These are phyloP conservation scores for Riparia riparia DNA, from an alignment of 2,113 vertebrate genomes.

Conservation along the genomic window DNA sequence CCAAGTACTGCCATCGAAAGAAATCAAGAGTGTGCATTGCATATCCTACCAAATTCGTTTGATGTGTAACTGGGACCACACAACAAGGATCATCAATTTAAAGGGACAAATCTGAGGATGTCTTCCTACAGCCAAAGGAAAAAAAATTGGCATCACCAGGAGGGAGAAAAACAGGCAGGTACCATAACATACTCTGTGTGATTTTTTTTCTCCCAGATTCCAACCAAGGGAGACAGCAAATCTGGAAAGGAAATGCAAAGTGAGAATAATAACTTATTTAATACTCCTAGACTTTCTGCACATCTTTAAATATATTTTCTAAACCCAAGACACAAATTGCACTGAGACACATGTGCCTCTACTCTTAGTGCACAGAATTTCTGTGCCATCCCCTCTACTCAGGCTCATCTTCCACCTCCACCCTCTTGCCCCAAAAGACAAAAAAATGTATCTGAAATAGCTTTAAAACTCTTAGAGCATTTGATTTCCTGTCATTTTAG, in stretches of 20 bases:
- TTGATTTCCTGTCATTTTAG: slow-evolving; percentile 51
- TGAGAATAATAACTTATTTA: slow-evolving; percentile 47
- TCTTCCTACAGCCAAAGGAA: neutral
- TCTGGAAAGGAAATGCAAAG: slow-evolving; percentile 40
- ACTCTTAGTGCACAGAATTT: neutral
- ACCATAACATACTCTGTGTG: neutral
- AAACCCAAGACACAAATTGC: neutral
- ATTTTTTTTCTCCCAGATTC: slow-evolving; percentile 5
- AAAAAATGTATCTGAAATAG: neutral
- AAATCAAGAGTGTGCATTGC: neutral
- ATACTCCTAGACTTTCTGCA: slow-evolving; percentile 35
- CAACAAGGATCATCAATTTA: neutral
- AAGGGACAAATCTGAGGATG: neutral
- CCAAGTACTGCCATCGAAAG: neutral
- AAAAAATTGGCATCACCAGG: neutral
- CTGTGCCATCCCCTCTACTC: neutral
- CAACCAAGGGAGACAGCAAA: neutral
- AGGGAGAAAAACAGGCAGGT: neutral
- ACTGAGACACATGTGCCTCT: neutral
- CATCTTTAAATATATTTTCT: slow-evolving; percentile 15
- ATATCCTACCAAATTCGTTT: neutral
- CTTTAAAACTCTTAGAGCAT: neutral
- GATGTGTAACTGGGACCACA: neutral
- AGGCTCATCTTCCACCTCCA: neutral
- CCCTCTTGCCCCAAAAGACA: neutral